Conservation (phyloP, 2,113 vertebrate genomes). For the Piaya cayana region DNA sequence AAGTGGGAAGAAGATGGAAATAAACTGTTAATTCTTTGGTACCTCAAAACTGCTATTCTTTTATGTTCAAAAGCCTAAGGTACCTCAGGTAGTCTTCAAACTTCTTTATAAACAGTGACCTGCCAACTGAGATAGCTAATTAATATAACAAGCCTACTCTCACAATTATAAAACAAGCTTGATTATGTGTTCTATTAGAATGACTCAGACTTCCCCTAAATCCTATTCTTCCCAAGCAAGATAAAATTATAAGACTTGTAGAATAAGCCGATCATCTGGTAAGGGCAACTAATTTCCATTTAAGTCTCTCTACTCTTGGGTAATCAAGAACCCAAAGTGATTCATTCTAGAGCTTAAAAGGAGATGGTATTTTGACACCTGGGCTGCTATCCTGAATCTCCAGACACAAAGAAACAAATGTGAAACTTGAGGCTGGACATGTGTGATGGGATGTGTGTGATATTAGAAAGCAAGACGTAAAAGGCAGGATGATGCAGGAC, state of each 20-base stretch:
- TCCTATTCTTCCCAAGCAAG: conserved; percentile 20
- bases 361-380: background rate
- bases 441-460: background rate
- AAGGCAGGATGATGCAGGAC: background rate
- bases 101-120: background rate
- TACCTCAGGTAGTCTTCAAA: conserved; percentile 19
- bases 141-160: background rate
- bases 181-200: background rate
- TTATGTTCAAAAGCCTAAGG: background rate
- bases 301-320: conserved; percentile 17
- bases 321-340: conserved; percentile 45
- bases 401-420: background rate
- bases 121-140: conserved; percentile 2
- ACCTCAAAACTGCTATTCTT: background rate
- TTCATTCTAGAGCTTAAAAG: conserved; percentile 35
- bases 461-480: background rate
- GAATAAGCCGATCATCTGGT: background rate
- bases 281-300: conserved; percentile 7
- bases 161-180: background rate
- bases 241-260: conserved; percentile 50
- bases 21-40: background rate
- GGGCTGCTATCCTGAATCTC: background rate
- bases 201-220: conserved; percentile 23
- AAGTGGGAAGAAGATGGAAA: background rate
- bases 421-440: background rate